Evolutionary conservation across 2,888 invertebrate genomes (phyloP).

Genomic region (Geophilus truncorum): DNA sequence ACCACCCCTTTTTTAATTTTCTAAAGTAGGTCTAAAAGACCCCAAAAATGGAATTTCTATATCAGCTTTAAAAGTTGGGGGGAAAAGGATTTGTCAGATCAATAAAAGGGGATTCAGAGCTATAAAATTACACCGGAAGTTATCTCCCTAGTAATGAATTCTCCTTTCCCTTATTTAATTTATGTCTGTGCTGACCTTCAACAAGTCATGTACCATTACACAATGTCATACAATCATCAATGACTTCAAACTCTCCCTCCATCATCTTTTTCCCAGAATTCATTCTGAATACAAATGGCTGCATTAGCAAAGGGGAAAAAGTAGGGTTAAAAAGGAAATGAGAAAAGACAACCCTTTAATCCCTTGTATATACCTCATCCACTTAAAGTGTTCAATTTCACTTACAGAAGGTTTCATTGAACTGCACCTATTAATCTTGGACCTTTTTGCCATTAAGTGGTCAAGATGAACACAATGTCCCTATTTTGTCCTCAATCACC

Average conservation of each 20-base stretch:
- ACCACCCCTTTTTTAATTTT: too few species aligned
- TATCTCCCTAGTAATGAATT: neutral
- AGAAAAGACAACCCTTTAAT: neutral
- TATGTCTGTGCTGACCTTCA: slow-evolving; percentile 4
- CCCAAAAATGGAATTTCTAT: neutral
- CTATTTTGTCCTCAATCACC: neutral
- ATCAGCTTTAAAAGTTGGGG: neutral
- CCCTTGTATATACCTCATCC: slow-evolving; percentile 1
- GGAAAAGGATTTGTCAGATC: neutral
- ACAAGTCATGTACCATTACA: neutral
- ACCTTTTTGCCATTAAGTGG: neutral
- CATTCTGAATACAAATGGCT: neutral
- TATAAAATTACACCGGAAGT: slow-evolving; percentile 14
- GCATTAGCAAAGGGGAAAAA: neutral
- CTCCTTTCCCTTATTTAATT: neutral
- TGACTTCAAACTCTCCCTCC: neutral
- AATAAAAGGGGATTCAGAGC: neutral
- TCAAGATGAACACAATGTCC: slow-evolving; percentile 12
- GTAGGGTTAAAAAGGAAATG: neutral
- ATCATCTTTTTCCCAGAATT: neutral
- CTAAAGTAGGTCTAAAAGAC: too few species aligned
- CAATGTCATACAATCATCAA: neutral
- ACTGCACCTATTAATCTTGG: neutral
- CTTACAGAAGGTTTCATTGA: neutral
- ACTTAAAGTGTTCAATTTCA: neutral